Conservation (phyloP, 2,113 vertebrate genomes). For the Scomber japonicus region DNA sequence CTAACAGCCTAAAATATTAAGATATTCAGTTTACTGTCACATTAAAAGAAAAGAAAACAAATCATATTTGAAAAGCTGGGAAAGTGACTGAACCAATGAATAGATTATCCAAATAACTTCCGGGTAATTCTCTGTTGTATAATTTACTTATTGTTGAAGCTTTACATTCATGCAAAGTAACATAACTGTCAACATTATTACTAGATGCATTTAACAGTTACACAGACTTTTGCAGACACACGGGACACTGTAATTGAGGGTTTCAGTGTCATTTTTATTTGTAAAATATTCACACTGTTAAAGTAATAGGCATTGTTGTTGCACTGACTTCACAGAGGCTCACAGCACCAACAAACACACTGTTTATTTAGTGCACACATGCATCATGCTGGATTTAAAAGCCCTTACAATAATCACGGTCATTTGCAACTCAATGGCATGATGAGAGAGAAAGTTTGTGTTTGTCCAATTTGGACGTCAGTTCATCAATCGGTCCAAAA, state of each 20-base stretch:
- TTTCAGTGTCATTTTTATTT: slow-evolving; percentile 80
- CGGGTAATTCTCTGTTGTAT: too few species aligned
- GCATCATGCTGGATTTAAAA: slow-evolving; percentile 81
- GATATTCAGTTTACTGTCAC: too few species aligned
- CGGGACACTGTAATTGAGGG: slow-evolving; percentile 36
- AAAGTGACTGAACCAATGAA: too few species aligned
- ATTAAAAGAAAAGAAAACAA: too few species aligned
- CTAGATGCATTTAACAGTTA: neutral
- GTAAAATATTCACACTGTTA: slow-evolving; percentile 83
- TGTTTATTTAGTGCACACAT: slow-evolving; percentile 81
- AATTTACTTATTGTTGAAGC: too few species aligned
- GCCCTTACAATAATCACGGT: slow-evolving; percentile 74
- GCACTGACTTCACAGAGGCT: slow-evolving; percentile 72
- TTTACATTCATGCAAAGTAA: neutral
- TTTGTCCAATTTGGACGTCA: slow-evolving; percentile 27
- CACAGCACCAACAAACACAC: slow-evolving; percentile 79
- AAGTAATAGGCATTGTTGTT: slow-evolving; percentile 69
- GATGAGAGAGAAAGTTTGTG: slow-evolving; percentile 20
- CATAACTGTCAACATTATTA: neutral
- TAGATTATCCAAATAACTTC: too few species aligned
- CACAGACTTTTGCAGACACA: slow-evolving; percentile 7
- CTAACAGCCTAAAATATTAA: too few species aligned
- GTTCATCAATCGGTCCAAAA: slow-evolving; percentile 30
- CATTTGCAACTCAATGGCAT: slow-evolving; percentile 44
- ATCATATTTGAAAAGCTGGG: too few species aligned